phyloP scores from a whole-genome alignment of 2,888 invertebrate genomes.

The Mechanitis mazaeus region DNA sequence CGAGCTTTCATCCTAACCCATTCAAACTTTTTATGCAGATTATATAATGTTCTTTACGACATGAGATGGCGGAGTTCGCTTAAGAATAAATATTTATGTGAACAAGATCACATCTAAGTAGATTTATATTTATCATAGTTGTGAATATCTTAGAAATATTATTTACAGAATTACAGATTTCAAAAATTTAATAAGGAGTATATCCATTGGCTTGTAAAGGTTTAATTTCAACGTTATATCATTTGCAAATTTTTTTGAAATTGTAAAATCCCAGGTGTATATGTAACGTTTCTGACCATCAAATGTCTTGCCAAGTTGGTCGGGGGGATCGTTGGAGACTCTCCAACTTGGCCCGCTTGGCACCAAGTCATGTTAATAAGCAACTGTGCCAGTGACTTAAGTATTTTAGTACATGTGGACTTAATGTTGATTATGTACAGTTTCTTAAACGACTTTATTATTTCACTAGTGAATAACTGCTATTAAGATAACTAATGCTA shows the following conservation, averaged over 20 bases:
- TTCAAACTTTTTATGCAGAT: slow-evolving; percentile 75
- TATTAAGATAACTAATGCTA: too few species aligned
- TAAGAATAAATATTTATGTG: slow-evolving; percentile 65
- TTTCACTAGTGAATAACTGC: too few species aligned
- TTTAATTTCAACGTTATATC: too few species aligned
- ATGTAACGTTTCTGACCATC: slow-evolving; percentile 58
- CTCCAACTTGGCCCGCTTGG: slow-evolving; percentile 65
- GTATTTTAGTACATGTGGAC: slow-evolving; percentile 16
- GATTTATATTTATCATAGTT: not conserved
- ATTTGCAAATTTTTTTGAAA: slow-evolving; percentile 25
- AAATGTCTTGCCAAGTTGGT: slow-evolving; percentile 68
- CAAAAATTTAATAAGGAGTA: too few species aligned
- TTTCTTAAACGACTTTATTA: too few species aligned
- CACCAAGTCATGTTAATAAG: slow-evolving; percentile 60
- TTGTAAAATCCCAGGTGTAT: slow-evolving; percentile 36
- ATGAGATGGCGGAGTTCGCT: slow-evolving; percentile 71
- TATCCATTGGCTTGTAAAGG: too few species aligned
- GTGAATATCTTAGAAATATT: too few species aligned
- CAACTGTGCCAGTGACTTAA: slow-evolving; percentile 33
- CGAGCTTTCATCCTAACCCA: slow-evolving; percentile 68
- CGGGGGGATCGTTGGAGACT: slow-evolving; percentile 56
- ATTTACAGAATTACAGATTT: too few species aligned
- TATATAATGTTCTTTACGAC: slow-evolving; percentile 71
- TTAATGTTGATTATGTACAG: too few species aligned
- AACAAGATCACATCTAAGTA: not conserved